phyloP scores from a whole-genome alignment of 1,140 invertebrate genomes.

The Meteorus sp. region DNA sequence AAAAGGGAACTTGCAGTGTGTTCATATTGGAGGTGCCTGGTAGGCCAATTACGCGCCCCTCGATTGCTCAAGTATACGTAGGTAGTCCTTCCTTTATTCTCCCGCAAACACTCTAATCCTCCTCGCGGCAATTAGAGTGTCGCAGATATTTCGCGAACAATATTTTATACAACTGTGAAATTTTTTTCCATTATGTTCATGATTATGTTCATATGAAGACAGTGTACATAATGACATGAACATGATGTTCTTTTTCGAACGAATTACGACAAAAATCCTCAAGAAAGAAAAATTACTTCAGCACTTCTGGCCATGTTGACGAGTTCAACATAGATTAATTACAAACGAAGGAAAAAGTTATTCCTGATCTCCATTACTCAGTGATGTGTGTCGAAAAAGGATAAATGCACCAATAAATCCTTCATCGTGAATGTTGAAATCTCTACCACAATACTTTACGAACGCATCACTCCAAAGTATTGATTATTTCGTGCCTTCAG shows the following conservation, averaged over 20 bases:
- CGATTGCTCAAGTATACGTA: constrained; percentile 24
- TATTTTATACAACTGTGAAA: too few species aligned
- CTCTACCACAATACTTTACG: constrained; percentile 36
- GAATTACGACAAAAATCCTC: too few species aligned
- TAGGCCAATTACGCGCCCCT: constrained; percentile 27
- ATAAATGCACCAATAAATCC: background rate
- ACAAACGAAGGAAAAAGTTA: too few species aligned
- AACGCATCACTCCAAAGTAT: constrained; percentile 53
- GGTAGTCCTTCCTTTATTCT: constrained; percentile 13
- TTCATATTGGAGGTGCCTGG: constrained; percentile 18
- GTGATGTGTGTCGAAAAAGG: too few species aligned
- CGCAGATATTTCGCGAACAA: background rate
- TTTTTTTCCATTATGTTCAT: background rate
- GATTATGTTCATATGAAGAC: too few species aligned
- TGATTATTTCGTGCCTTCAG: constrained; percentile 51
- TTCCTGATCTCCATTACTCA: too few species aligned
- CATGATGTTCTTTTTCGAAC: too few species aligned
- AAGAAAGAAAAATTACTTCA: too few species aligned
- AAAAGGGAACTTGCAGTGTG: background rate
- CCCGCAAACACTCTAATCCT: constrained; percentile 10
- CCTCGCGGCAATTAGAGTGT: constrained; percentile 18
- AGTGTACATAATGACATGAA: too few species aligned
- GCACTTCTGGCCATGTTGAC: too few species aligned
- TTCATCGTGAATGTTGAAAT: background rate
- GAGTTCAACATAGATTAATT: too few species aligned